Conservation (phyloP, 2,888 invertebrate genomes). For the Torymus texanus region DNA sequence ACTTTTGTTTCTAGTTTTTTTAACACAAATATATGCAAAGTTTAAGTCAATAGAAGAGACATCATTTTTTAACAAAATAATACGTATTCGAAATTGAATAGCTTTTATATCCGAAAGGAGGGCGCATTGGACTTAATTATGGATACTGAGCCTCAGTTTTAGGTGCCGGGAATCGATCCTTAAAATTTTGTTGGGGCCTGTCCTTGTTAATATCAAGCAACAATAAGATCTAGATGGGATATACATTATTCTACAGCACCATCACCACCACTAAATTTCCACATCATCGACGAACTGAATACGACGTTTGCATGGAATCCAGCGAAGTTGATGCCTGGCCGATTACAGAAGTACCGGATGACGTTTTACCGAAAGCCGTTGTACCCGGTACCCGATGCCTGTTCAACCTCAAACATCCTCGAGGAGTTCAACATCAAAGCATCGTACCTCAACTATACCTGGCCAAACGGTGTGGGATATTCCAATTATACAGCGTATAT, state of each 20-base stretch:
- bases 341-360: slow-evolving; percentile 61
- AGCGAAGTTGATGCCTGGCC: slow-evolving; percentile 65
- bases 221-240: too few species aligned
- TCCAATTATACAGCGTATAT: slow-evolving; percentile 63
- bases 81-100: too few species aligned
- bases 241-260: slow-evolving; percentile 3
- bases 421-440: slow-evolving; percentile 51
- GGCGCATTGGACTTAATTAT: too few species aligned
- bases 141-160: too few species aligned
- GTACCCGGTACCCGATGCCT: slow-evolving; percentile 63
- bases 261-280: slow-evolving; percentile 20
- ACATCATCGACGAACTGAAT: background rate
- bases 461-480: slow-evolving; percentile 58
- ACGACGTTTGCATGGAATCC: slow-evolving; percentile 29
- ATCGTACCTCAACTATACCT: slow-evolving; percentile 48
- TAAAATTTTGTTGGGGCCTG: too few species aligned
- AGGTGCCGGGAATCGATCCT: too few species aligned
- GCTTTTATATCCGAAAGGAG: too few species aligned
- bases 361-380: slow-evolving; percentile 58
- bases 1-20: too few species aligned
- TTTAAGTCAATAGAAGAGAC: too few species aligned
- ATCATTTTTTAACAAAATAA: too few species aligned
- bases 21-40: too few species aligned
- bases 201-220: too few species aligned
- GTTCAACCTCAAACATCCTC: slow-evolving; percentile 44